These are phyloP conservation scores for Andrena bucephala DNA, from an alignment of 2,888 invertebrate genomes.

Conservation along the genomic window DNA sequence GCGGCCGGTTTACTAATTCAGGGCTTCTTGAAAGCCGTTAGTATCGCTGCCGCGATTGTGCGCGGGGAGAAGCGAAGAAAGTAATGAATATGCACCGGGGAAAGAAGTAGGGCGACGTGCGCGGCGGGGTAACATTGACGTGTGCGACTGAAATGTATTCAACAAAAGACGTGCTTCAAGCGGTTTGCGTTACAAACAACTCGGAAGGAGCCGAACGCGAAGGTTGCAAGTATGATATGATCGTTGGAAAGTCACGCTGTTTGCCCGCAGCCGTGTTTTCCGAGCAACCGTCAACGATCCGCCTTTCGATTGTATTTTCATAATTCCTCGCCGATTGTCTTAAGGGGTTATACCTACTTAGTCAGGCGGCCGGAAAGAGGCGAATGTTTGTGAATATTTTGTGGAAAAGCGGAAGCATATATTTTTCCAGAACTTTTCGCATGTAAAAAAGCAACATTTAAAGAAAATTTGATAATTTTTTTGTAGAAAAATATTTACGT, in stretches of 20 bases:
- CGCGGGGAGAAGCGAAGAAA: not conserved
- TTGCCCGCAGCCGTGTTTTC: not conserved
- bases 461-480: too few relatives aligned
- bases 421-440: too few relatives aligned
- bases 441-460: too few relatives aligned
- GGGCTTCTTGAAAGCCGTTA: conserved; percentile 19
- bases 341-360: too few relatives aligned
- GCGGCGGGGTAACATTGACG: not conserved
- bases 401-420: too few relatives aligned
- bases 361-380: too few relatives aligned
- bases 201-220: not conserved
- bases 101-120: not conserved
- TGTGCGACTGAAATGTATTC: conserved; percentile 8
- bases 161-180: not conserved
- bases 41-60: conserved; percentile 9
- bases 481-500: too few relatives aligned
- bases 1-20: conserved; percentile 31
- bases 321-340: not conserved
- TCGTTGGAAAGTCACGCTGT: not conserved
- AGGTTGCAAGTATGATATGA: not conserved
- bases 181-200: conserved; percentile 4
- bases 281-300: not conserved
- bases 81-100: conserved; percentile 15
- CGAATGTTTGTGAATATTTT: too few relatives aligned
- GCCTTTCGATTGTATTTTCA: not conserved